phyloP scores from a whole-genome alignment of 2,797 vertebrate species.

The Diceros bicornis region DNA sequence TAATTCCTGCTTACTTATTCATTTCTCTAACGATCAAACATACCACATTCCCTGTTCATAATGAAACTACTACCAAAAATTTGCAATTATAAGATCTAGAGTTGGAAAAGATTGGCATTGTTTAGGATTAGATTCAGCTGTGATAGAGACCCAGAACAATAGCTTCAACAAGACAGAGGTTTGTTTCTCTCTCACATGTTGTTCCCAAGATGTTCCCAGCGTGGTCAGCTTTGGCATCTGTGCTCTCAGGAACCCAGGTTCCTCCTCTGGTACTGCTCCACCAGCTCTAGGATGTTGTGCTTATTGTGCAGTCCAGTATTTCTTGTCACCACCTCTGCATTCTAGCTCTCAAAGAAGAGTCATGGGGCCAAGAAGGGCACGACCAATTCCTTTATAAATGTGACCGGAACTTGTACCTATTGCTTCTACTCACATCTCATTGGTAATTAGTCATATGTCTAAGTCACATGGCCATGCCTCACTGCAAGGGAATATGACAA shows the following conservation, averaged over 20 bases:
- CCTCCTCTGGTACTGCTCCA: background rate
- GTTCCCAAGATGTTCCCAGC: background rate
- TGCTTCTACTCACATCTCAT: background rate
- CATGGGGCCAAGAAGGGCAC: background rate
- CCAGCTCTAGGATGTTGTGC: background rate
- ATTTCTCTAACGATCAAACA: constrained; percentile 9
- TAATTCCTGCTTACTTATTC: background rate
- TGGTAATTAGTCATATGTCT: background rate
- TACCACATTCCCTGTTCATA: background rate
- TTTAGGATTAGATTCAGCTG: background rate
- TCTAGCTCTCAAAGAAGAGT: background rate
- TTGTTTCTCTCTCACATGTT: background rate
- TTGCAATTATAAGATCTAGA: background rate
- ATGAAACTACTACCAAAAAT: background rate
- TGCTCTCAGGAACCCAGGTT: background rate
- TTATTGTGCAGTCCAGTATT: background rate
- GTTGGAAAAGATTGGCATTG: background rate
- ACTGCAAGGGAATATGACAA: background rate
- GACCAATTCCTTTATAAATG: background rate
- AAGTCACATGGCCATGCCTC: background rate
- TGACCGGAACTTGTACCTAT: background rate
- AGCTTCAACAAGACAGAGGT: background rate
- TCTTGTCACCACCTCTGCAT: background rate
- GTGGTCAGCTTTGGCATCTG: background rate
- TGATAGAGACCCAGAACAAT: background rate